phyloP scores from a whole-genome alignment of 2,113 vertebrate genomes.

The Eretmochelys imbricata region DNA sequence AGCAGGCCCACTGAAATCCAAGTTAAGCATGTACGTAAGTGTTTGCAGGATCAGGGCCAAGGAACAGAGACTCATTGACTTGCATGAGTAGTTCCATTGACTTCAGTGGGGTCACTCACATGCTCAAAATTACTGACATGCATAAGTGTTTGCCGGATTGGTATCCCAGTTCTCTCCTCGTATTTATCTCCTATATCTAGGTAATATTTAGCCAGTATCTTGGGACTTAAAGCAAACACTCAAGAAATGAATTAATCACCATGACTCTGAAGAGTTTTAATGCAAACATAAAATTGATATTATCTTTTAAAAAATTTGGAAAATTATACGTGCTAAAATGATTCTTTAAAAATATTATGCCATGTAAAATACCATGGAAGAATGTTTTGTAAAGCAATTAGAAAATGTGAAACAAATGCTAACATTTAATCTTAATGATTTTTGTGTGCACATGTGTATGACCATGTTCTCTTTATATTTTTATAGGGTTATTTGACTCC shows the following conservation, averaged over 20 bases:
- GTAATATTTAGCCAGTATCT: not conserved
- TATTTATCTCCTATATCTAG: not conserved
- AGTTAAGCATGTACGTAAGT: not conserved
- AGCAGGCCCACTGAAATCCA: not conserved
- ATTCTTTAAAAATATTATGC: not conserved
- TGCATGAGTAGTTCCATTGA: not conserved
- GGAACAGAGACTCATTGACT: not conserved
- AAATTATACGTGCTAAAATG: not conserved
- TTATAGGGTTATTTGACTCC: not conserved
- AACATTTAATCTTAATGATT: not conserved
- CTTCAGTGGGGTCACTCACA: not conserved
- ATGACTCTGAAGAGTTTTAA: not conserved
- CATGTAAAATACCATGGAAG: not conserved
- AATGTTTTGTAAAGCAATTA: not conserved
- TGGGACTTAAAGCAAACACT: not conserved
- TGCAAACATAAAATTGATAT: not conserved
- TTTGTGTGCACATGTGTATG: not conserved
- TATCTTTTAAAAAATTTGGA: not conserved
- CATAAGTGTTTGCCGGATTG: not conserved
- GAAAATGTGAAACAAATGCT: not conserved
- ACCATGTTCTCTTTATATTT: not conserved
- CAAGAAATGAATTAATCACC: not conserved
- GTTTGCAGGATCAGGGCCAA: not conserved
- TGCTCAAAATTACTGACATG: too few species aligned
- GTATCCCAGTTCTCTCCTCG: not conserved